Conservation (phyloP, 2,113 vertebrate species). For the Phalacrocorax carbo region DNA sequence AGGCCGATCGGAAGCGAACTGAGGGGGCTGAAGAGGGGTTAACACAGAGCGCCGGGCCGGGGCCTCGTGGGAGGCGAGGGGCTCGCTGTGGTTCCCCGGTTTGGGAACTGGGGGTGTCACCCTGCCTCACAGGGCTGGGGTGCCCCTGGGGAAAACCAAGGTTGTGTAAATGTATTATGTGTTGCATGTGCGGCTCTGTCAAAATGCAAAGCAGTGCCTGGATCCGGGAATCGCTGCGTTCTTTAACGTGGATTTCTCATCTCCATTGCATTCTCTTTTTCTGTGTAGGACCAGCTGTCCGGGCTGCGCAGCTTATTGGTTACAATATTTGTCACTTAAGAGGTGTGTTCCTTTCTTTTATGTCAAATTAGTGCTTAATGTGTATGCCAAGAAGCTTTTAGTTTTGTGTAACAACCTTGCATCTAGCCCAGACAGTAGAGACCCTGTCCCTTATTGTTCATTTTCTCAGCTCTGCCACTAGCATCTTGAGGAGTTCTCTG, state of each 20-base stretch:
- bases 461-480: not conserved
- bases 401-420: not conserved
- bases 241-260: not conserved
- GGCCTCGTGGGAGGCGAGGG: too few species aligned
- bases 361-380: not conserved
- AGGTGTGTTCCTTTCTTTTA: not conserved
- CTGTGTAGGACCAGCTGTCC: not conserved
- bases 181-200: fast-evolving
- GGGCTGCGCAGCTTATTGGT: not conserved
- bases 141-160: fast-evolving
- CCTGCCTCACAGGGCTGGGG: fast-evolving
- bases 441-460: not conserved
- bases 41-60: too few species aligned
- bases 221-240: too few species aligned
- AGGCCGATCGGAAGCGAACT: too few species aligned
- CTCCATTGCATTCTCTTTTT: not conserved
- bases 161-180: not conserved
- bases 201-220: too few species aligned
- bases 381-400: not conserved
- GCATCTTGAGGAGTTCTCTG: not conserved
- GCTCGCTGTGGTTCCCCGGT: too few species aligned
- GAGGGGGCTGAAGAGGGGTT: too few species aligned
- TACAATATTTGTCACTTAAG: not conserved
- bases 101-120: fast-evolving
- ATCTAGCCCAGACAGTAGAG: too few species aligned